These are phyloP conservation scores for Percopsis transmontana DNA, from an alignment of 2,113 vertebrate genomes.

Conservation along the genomic window DNA sequence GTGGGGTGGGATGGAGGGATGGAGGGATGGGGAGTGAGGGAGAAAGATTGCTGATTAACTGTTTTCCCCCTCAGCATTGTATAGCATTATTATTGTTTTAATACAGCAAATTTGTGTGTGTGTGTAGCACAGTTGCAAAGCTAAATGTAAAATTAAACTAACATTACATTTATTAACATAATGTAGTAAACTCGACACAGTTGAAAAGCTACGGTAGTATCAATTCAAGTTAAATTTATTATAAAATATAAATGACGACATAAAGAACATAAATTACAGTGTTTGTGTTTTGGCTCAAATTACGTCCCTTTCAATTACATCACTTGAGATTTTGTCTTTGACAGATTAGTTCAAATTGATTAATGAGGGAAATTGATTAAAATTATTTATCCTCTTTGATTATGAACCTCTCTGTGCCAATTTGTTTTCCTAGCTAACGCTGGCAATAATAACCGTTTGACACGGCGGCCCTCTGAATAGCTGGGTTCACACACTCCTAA, in stretches of 20 bases:
- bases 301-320: constrained; percentile 19
- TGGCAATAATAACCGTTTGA: constrained; percentile 77
- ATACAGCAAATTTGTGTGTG: too few species aligned
- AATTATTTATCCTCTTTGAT: constrained; percentile 65
- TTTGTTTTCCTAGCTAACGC: constrained; percentile 70
- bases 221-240: too few species aligned
- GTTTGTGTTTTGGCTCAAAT: background rate
- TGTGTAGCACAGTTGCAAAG: too few species aligned
- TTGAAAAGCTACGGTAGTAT: too few species aligned
- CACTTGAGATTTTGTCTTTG: constrained; percentile 33
- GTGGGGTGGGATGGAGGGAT: constrained; percentile 13
- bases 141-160: too few species aligned
- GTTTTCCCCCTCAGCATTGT: too few species aligned
- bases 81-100: too few species aligned
- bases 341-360: constrained; percentile 62
- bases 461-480: constrained; percentile 69
- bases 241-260: too few species aligned
- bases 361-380: constrained; percentile 67
- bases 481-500: constrained; percentile 68
- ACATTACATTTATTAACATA: too few species aligned
- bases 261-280: background rate
- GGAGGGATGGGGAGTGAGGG: constrained; percentile 1
- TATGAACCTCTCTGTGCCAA: constrained; percentile 57
- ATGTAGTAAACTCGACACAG: too few species aligned
- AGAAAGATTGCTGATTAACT: background rate